Conservation (phyloP, 1,140 invertebrate genomes). For the Rhynchophorus ferrugineus region DNA sequence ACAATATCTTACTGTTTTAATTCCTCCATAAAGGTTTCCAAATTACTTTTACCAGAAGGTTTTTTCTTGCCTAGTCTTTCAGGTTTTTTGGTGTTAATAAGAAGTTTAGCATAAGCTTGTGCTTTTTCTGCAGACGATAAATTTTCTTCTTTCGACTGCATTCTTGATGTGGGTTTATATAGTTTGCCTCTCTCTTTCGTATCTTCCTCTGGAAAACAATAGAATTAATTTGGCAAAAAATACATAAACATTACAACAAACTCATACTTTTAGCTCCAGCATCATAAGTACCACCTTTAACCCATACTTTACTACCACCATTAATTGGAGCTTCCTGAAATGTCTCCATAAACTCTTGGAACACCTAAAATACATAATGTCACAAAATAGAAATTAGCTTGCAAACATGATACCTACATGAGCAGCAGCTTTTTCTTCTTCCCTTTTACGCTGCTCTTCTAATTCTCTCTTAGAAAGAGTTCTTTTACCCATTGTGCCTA, state of each 20-base stretch:
- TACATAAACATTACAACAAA: neutral
- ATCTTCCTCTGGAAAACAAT: conserved; percentile 63
- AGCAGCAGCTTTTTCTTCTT: conserved; percentile 80
- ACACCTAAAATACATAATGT: conserved; percentile 60
- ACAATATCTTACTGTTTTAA: conserved; percentile 32
- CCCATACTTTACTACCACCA: conserved; percentile 85
- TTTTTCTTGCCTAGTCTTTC: conserved; percentile 67
- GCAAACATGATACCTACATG: conserved; percentile 47
- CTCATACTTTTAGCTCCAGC: conserved; percentile 79
- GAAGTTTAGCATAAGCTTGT: conserved; percentile 64
- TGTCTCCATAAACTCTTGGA: conserved; percentile 95
- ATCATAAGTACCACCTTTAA: conserved; percentile 95
- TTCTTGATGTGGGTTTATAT: conserved; percentile 85
- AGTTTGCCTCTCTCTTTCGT: conserved; percentile 83
- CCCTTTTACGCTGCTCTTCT: conserved; percentile 82
- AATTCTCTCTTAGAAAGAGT: conserved; percentile 76
- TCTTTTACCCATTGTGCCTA: conserved; percentile 74
- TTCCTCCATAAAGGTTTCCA: conserved; percentile 56
- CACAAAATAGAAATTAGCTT: neutral
- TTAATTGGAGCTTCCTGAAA: conserved; percentile 82
- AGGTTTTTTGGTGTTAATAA: conserved; percentile 52
- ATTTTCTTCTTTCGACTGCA: conserved; percentile 47
- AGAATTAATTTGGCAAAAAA: conserved; percentile 7
- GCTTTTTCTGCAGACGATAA: conserved; percentile 48
- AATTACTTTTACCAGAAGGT: conserved; percentile 86